Percentiles rank a stretch among this genome's conserved stretches.
Conservation (phyloP, 2,113 vertebrate species). For the Rhea americana region DNA sequence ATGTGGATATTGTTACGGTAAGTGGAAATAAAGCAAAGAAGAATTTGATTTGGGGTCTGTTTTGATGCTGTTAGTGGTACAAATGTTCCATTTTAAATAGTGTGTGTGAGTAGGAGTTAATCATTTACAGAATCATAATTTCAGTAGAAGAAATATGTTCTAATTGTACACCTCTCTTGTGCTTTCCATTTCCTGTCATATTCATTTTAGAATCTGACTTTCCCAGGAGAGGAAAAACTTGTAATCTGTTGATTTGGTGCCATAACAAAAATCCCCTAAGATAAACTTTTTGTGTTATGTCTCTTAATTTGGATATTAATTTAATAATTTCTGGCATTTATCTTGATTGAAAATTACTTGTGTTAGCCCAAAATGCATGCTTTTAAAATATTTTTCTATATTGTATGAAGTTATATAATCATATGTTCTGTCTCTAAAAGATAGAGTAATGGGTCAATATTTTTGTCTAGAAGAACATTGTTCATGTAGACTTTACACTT, state of each 20-base stretch:
- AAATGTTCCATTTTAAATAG: constrained; percentile 28
- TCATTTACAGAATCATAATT: neutral
- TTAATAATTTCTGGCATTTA: neutral
- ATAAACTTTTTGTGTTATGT: neutral
- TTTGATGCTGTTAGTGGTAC: constrained; percentile 28
- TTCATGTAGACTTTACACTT: neutral
- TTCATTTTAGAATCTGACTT: neutral
- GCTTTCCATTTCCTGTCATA: neutral
- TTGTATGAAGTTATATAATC: neutral
- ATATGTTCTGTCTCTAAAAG: neutral
- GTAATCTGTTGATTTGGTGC: neutral
- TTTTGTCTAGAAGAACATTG: neutral
- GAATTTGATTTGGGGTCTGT: constrained; percentile 19
- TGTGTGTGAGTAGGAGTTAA: constrained; percentile 7
- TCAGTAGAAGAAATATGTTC: neutral
- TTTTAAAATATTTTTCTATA: neutral
- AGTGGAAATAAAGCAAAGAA: neutral
- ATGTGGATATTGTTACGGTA: neutral
- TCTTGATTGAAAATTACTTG: neutral
- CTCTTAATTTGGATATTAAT: neutral
- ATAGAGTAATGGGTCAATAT: neutral
- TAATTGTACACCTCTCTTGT: neutral
- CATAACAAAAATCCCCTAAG: neutral
- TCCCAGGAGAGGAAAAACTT: neutral
- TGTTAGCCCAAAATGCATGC: neutral